Conservation (phyloP, 2,797 vertebrate species). For the Micrastur ruficollis region DNA sequence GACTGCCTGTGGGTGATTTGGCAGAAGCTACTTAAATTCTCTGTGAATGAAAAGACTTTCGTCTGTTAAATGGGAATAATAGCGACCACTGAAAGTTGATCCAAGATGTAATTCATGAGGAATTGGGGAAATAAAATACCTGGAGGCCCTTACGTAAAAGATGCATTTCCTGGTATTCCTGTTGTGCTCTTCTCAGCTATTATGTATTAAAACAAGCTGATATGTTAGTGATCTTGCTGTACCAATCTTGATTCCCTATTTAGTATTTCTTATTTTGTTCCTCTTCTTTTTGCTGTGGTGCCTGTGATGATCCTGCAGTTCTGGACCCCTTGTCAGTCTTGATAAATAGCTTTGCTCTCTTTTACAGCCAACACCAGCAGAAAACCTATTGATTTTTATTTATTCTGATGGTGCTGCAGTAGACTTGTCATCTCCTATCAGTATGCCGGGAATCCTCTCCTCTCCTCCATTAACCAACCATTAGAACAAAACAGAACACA, state of each 20-base stretch:
- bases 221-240: conserved; percentile 29
- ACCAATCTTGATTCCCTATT: conserved; percentile 36
- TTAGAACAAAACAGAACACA: conserved; percentile 19
- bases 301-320: conserved; percentile 56
- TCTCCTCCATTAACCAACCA: conserved; percentile 9
- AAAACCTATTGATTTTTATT: conserved; percentile 83
- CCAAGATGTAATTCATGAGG: neutral
- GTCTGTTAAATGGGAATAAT: neutral
- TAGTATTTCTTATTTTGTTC: conserved; percentile 35
- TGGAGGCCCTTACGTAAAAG: neutral
- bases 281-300: neutral
- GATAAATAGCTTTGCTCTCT: conserved; percentile 66
- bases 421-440: conserved; percentile 79
- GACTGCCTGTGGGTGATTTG: neutral
- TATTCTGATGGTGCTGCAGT: conserved; percentile 70
- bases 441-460: neutral
- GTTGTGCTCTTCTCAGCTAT: neutral
- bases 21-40: neutral
- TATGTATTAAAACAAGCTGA: neutral
- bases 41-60: neutral
- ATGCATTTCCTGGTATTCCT: neutral
- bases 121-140: neutral
- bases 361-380: conserved; percentile 59
- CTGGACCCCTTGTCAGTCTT: conserved; percentile 58
- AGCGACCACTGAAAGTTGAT: neutral